phyloP scores from a whole-genome alignment of 2,113 vertebrate species.

The Rhadina sibilatrix region DNA sequence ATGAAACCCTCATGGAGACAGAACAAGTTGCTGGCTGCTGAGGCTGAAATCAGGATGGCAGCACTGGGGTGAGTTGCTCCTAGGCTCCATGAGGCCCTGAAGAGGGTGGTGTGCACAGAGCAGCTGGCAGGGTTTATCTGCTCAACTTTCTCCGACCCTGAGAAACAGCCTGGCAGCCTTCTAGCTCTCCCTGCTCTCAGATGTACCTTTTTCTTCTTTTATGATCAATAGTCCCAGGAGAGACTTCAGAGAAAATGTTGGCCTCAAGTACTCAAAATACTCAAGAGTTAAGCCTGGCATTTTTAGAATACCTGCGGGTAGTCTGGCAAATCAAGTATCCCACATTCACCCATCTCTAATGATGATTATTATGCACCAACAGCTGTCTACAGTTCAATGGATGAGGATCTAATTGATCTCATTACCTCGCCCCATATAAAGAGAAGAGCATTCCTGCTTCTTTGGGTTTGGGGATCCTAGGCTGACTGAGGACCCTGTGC shows the following conservation, averaged over 20 bases:
- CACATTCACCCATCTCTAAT: slow-evolving; percentile 67
- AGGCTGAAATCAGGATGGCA: neutral
- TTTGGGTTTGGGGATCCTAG: slow-evolving; percentile 6
- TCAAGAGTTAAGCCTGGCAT: slow-evolving; percentile 49
- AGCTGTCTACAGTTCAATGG: slow-evolving; percentile 76
- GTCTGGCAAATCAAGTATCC: slow-evolving; percentile 69
- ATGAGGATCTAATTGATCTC: slow-evolving; percentile 79
- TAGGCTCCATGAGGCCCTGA: neutral
- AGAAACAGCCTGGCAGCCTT: neutral
- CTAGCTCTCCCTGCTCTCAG: neutral
- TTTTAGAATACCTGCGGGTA: slow-evolving; percentile 68
- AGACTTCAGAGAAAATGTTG: slow-evolving; percentile 49
- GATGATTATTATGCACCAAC: slow-evolving; percentile 75
- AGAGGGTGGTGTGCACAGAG: neutral
- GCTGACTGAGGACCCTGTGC: slow-evolving; percentile 6
- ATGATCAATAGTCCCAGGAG: neutral
- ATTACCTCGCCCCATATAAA: slow-evolving; percentile 74
- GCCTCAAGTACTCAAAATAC: slow-evolving; percentile 57
- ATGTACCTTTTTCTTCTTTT: slow-evolving; percentile 45
- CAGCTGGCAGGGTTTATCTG: neutral
- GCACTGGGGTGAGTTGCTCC: neutral
- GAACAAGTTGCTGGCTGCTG: neutral
- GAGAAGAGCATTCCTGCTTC: slow-evolving; percentile 52
- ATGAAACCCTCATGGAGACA: fast-evolving
- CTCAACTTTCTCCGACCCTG: slow-evolving; percentile 12